phyloP scores from a whole-genome alignment of 2,797 vertebrate species.

The Tachyglossus aculeatus region DNA sequence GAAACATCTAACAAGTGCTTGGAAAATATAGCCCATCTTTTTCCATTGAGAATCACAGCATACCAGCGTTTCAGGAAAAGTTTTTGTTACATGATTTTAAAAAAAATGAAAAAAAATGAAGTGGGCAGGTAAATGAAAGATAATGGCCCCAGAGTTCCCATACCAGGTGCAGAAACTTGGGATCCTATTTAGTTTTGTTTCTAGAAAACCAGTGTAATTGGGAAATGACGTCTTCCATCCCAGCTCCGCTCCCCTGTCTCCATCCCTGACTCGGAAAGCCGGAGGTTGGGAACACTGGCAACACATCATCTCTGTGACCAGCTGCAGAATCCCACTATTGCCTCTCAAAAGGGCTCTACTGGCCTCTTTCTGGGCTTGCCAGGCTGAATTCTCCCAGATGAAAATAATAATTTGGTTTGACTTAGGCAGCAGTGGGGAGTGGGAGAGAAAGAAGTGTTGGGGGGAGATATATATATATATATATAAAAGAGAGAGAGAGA shows the following conservation, averaged over 20 bases:
- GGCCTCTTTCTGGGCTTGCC: not conserved
- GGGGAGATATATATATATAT: no score
- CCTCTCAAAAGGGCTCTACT: no score
- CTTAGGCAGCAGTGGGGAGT: no score
- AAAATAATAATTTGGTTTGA: not conserved
- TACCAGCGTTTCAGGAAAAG: constrained; percentile 54
- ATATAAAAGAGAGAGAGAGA: no score
- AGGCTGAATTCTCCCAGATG: not conserved
- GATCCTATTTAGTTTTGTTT: constrained; percentile 49
- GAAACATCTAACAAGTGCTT: constrained; percentile 54
- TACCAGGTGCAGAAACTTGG: constrained; percentile 58
- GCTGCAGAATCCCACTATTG: not conserved
- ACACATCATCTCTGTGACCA: no score
- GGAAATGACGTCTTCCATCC: not conserved
- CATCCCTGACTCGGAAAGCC: no score
- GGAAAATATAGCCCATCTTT: constrained; percentile 53
- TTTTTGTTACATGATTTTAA: constrained; percentile 50
- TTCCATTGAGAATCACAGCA: constrained; percentile 48
- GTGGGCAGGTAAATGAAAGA: constrained; percentile 61
- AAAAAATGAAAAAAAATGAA: no score
- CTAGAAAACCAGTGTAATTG: constrained; percentile 45
- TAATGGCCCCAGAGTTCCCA: constrained; percentile 46
- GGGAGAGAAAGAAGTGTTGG: no score
- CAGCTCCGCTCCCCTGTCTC: constrained; percentile 14
- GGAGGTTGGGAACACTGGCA: no score